These are phyloP conservation scores for Brachionus sp. DNA, from an alignment of 1,140 invertebrate species.

Conservation along the genomic window DNA sequence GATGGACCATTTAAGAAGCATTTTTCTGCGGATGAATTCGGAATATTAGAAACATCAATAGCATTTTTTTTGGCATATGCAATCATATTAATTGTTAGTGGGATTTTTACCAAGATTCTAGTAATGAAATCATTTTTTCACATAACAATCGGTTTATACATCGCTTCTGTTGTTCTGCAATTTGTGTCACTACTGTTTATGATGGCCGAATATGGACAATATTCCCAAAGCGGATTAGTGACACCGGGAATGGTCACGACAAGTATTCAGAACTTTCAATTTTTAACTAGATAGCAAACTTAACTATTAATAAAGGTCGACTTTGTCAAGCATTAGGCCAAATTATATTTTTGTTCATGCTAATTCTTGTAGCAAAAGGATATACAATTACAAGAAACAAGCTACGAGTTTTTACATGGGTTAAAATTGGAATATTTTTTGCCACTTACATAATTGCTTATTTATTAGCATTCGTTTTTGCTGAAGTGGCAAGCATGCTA, in stretches of 20 bases:
- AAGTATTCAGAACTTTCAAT: conserved; percentile 60
- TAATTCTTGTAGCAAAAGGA: conserved; percentile 79
- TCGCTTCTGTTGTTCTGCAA: conserved; percentile 67
- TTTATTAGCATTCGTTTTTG: conserved; percentile 71
- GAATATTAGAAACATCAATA: conserved; percentile 59
- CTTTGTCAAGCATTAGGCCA: conserved; percentile 69
- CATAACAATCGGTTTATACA: conserved; percentile 79
- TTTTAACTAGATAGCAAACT: too few relatives aligned
- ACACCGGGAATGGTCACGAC: conserved; percentile 63
- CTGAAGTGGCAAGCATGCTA: conserved; percentile 64
- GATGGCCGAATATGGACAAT: conserved; percentile 67
- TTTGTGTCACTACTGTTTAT: conserved; percentile 66
- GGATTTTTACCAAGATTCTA: conserved; percentile 65
- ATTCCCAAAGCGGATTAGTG: conserved; percentile 69
- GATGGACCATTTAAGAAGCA: not conserved
- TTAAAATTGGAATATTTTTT: conserved; percentile 77
- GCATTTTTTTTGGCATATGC: conserved; percentile 55
- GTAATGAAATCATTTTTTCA: conserved; percentile 74
- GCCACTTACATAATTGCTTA: conserved; percentile 70
- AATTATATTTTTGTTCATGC: conserved; percentile 69
- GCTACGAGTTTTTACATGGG: conserved; percentile 66
- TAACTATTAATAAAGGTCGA: conserved; percentile 63
- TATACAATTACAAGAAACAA: conserved; percentile 77
- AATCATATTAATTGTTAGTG: conserved; percentile 51
- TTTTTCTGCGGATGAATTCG: conserved; percentile 46